These are phyloP conservation scores for Ceratosolen fusciceps DNA, from an alignment of 1,140 invertebrate genomes.

Conservation along the genomic window DNA sequence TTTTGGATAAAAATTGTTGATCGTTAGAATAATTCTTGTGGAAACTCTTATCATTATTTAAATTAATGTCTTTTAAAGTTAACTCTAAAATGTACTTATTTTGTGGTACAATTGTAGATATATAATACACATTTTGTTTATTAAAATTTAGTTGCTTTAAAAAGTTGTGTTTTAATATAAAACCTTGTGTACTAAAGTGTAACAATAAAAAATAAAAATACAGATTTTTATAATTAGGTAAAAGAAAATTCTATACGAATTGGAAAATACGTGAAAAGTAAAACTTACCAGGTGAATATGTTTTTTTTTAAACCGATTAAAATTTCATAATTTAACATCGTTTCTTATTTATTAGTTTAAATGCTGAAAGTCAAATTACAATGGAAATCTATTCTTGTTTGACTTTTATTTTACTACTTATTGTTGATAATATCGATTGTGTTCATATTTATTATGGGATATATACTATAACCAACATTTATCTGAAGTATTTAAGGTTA, in stretches of 20 bases:
- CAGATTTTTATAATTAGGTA: neutral
- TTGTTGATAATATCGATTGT: neutral
- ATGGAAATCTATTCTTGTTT: neutral
- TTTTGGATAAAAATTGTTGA: neutral
- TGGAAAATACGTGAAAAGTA: neutral
- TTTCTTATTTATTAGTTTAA: neutral
- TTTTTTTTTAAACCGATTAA: constrained; percentile 17
- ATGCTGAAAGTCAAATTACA: neutral
- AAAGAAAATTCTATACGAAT: neutral
- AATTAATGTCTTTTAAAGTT: neutral
- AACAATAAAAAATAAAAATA: constrained; percentile 4
- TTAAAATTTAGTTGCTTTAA: constrained; percentile 12
- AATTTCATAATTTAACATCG: constrained; percentile 46
- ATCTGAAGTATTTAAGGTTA: neutral
- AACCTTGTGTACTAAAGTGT: constrained; percentile 20
- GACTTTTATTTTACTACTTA: neutral
- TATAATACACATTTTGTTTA: neutral
- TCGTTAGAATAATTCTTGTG: neutral
- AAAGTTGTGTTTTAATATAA: constrained; percentile 10
- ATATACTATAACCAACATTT: neutral
- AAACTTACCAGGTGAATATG: constrained; percentile 34
- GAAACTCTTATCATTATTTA: constrained; percentile 17
- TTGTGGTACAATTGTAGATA: neutral
- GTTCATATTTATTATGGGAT: neutral
- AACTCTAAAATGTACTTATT: constrained; percentile 4